Base-by-base conservation (phyloP, 2,888 invertebrate species). In the Asteroscopus sphinx region DNA sequence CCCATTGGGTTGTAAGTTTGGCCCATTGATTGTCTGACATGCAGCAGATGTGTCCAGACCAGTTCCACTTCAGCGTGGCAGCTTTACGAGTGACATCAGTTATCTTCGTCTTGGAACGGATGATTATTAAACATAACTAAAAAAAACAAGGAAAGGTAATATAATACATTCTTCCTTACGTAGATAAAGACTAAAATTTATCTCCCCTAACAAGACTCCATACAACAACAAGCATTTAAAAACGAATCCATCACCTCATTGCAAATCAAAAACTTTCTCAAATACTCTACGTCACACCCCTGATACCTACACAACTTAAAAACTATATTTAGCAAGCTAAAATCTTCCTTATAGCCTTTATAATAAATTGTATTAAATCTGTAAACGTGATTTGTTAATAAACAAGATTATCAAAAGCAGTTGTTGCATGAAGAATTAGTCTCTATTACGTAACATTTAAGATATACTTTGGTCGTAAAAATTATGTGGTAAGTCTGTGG, bases 141-240 rank as follows among this genome's bases (percentile, higher is more conserved):
- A 4, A 25, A 15, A 15, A 35, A 15, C 5, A 7, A 9, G 8
- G 2, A 15, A 15, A 35, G 8, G 15, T 9, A 3, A 35, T 1
- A 2, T 40, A n/a, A 7, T 12, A n/a, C 8, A 1, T 35, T 41
- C 12, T 25, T 26, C 28, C 36, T n/a, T 3, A 45, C 28, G 35
- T 48, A 53, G 25, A 51, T 65, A 56, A 61, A 69, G 28, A 15
- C 41, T 39, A 12, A 37, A 44, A 55, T 40, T 8, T 33, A 37
- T 49, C 64, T 66, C 65, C 75, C 80, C 73, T 73, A 77, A 81
- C 78, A 75, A 73, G 76, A 68, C 68, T 53, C 57, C 65, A 57
- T 82, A 80, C 35, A 67, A 85, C 86, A 89, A 86, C 89, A 88
- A 87, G 66, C 68, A 76, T 88, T 90, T 86, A 87, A 88, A 87